These are phyloP conservation scores for Oceanodroma leucorhoa DNA, from an alignment of 2,797 vertebrate genomes.

Conservation along the genomic window DNA sequence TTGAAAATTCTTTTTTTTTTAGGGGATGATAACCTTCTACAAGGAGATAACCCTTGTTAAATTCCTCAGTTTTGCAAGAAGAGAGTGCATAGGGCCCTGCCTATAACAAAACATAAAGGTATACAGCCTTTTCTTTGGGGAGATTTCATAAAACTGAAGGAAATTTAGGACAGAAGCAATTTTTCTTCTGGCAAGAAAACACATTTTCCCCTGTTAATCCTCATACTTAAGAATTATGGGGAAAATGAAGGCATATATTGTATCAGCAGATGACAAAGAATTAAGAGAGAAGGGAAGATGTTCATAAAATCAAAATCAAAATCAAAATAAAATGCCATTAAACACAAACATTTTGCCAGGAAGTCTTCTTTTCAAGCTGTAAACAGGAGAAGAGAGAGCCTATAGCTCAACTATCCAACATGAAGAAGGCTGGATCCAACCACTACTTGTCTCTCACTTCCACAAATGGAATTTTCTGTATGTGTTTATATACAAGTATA, in stretches of 20 bases:
- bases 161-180: background rate
- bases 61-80: background rate
- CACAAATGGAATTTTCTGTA: background rate
- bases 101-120: background rate
- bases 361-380: background rate
- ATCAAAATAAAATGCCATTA: background rate
- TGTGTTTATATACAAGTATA: background rate
- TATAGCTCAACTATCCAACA: background rate
- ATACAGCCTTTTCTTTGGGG: background rate
- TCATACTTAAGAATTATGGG: slow-evolving; percentile 11
- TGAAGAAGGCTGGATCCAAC: background rate
- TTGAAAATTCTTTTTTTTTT: background rate
- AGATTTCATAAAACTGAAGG: slow-evolving; percentile 20
- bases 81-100: background rate
- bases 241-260: background rate
- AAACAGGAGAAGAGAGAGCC: background rate
- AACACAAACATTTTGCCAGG: slow-evolving; percentile 10
- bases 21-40: background rate
- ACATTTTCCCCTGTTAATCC: slow-evolving; percentile 10
- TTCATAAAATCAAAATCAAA: background rate
- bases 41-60: background rate
- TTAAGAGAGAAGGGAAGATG: background rate
- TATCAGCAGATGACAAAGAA: background rate
- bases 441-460: background rate
- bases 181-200: background rate